Base-by-base conservation (phyloP, 2,113 vertebrate species). In the Salvelinus fontinalis region DNA sequence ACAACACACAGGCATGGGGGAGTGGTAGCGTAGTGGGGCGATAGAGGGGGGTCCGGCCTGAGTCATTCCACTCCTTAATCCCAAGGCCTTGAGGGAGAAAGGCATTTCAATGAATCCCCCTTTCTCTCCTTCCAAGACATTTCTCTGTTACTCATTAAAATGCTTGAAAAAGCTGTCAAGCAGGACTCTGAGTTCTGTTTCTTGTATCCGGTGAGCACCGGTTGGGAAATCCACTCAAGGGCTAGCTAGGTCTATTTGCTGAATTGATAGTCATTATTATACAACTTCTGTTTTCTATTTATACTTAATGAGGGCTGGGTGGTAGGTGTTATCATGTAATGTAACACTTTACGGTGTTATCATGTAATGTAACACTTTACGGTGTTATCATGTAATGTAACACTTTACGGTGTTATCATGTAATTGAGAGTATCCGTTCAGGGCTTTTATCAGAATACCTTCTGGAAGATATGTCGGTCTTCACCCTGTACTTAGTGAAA, bases 141-240 rank as follows among this genome's bases (percentile, higher is more conserved):
- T 29, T 75, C 80, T 85, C 87, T 90, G 87, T 82, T 90, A 73
- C 76, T 89, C 78, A 77, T 89, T 86, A 85, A 26, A 71, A 60
- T 26, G 34, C 77, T 81, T 89, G 82, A 88, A 82, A 89, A 87
- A 82, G 81, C 66, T 31, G 27, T 67, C 12, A 13, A 34, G 12
- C 26, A 31, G 26, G 20, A 64, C 22, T n/a, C 20, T 64, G n/a
- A 64, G 5, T n/a, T 9, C 60, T 64, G 60, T 64, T 64, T 64
- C 60, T 64, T 64, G 60, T 64, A 67, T 31, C 14, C 65, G 24
- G 4, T 27, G 64, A 27, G 24, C 11, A 66, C 11, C 16, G 13
- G 16, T 54, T 54, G 51, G 16, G 51, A 54, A 54, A 54, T 54
- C 4, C 51, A 18, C 12, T 54, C 12, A 54, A 2, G 16, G 51